Conservation (phyloP, 2,113 vertebrate species). For the Tretioscincus oriximinensis region DNA sequence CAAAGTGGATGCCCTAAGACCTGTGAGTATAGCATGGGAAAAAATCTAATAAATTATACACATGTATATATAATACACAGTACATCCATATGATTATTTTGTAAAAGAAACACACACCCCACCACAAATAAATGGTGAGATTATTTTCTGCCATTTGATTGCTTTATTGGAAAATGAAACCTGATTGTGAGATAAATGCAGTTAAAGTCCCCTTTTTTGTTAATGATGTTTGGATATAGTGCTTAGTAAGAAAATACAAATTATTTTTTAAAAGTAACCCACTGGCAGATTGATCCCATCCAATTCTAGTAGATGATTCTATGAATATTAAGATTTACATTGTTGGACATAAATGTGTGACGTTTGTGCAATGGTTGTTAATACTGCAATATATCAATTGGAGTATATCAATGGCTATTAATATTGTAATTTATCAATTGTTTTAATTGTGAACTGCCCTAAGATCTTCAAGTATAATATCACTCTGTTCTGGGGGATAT, state of each 20-base stretch:
- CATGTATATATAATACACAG: no score
- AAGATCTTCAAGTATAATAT: no score
- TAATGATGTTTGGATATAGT: not conserved
- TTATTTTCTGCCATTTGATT: not conserved
- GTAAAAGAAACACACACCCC: no score
- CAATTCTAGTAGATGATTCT: not conserved
- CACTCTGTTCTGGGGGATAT: no score
- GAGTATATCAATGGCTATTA: no score
- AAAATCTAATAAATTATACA: no score
- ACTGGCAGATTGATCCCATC: not conserved
- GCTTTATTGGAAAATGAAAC: not conserved
- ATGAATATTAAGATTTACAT: not conserved
- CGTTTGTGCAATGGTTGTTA: not conserved
- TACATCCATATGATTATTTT: no score
- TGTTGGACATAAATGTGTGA: not conserved
- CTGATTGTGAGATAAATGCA: not conserved
- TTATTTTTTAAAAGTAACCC: not conserved
- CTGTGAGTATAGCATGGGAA: no score
- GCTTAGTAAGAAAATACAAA: not conserved
- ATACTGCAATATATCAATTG: not conserved
- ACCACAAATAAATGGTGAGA: no score
- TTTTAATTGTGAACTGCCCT: no score
- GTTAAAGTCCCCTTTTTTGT: not conserved
- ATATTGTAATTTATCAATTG: no score
- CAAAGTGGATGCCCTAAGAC: no score